These are phyloP conservation scores for Ryuthela nishihirai DNA, from an alignment of 2,888 invertebrate genomes.

Conservation along the genomic window DNA sequence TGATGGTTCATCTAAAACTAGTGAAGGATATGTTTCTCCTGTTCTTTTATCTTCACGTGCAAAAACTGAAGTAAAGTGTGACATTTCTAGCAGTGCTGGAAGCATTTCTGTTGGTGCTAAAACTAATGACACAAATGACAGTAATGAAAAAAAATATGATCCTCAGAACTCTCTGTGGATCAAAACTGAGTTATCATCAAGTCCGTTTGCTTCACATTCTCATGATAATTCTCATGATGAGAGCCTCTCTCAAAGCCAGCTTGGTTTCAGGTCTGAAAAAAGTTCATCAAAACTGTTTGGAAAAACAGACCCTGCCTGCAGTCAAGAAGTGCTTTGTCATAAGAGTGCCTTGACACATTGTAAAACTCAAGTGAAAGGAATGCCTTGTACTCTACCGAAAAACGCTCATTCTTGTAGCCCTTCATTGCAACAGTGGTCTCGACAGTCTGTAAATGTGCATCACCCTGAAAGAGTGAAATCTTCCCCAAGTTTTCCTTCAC, in stretches of 20 bases:
- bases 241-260: conserved; percentile 28
- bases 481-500: conserved; percentile 28
- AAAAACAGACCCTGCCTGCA: conserved; percentile 12
- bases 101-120: too few relatives aligned
- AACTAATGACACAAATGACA: too few relatives aligned
- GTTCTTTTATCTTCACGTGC: conserved; percentile 21
- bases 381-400: conserved; percentile 25
- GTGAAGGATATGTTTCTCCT: conserved; percentile 32
- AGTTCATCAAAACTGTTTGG: conserved; percentile 17
- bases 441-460: too few relatives aligned
- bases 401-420: conserved; percentile 30
- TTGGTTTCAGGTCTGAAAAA: conserved; percentile 10
- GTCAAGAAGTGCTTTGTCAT: conserved; percentile 34
- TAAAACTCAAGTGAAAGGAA: conserved; percentile 20
- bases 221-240: conserved; percentile 11
- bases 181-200: too few relatives aligned
- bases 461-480: conserved; percentile 12
- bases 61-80: conserved; percentile 13
- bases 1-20: conserved; percentile 30
- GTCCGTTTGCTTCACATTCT: too few relatives aligned
- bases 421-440: conserved; percentile 19
- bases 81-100: conserved; percentile 4
- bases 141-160: too few relatives aligned
- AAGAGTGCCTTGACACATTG: conserved; percentile 37
- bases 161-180: too few relatives aligned